phyloP scores from a whole-genome alignment of 2,113 vertebrate genomes.

The Scomber scombrus region DNA sequence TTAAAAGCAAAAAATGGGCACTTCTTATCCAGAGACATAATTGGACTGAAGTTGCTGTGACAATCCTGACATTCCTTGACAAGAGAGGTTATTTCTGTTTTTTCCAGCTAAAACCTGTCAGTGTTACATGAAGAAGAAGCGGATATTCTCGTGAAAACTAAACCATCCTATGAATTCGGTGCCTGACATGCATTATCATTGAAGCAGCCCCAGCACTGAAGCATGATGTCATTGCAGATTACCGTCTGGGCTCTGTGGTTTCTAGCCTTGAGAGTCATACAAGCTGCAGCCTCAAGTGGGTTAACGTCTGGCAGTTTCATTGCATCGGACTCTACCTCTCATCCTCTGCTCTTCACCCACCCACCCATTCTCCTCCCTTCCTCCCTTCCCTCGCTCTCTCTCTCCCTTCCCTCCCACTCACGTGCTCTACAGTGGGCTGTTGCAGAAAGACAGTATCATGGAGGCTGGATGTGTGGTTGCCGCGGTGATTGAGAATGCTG shows the following conservation, averaged over 20 bases:
- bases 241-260: constrained; percentile 57
- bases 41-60: constrained; percentile 4
- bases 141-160: constrained; percentile 21
- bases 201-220: constrained; percentile 45
- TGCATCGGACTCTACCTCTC: constrained; percentile 52
- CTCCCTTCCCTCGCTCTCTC: constrained; percentile 30
- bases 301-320: constrained; percentile 70
- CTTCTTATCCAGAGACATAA: neutral
- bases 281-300: constrained; percentile 65
- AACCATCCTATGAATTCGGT: constrained; percentile 33
- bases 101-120: constrained; percentile 32
- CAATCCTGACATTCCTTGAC: constrained; percentile 24
- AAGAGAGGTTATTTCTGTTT: neutral
- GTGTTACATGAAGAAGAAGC: neutral
- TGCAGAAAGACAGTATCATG: constrained; percentile 83
- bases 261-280: constrained; percentile 56
- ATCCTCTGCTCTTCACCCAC: constrained; percentile 29
- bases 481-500: constrained; percentile 82
- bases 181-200: constrained; percentile 41
- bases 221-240: constrained; percentile 78
- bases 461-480: constrained; percentile 84
- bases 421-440: constrained; percentile 78
- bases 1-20: neutral
- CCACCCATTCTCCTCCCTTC: constrained; percentile 21
- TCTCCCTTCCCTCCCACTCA: constrained; percentile 57